phyloP scores from a whole-genome alignment of 2,888 invertebrate genomes.

The Blastobasis adustella region DNA sequence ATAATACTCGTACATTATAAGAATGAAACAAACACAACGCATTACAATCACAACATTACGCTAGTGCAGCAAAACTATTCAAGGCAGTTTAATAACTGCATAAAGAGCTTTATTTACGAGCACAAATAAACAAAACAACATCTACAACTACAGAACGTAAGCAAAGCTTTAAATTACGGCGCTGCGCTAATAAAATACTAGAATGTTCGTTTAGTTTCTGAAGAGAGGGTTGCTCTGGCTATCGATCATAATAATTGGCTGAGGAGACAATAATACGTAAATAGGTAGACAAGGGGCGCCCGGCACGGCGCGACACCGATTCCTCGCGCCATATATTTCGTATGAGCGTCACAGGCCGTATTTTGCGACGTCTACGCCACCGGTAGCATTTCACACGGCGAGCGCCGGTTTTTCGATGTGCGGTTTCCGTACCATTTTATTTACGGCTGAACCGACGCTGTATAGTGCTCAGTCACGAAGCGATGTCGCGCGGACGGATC shows the following conservation, averaged over 20 bases:
- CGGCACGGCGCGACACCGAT: conserved; percentile 43
- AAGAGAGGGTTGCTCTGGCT: not conserved
- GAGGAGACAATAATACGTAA: conserved; percentile 2
- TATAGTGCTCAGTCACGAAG: conserved; percentile 50
- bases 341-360: conserved; percentile 52
- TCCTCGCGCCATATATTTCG: conserved; percentile 36
- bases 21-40: not conserved
- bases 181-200: too few species aligned
- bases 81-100: not conserved
- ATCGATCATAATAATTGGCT: conserved; percentile 9
- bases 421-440: conserved; percentile 62
- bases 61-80: not conserved
- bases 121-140: too few species aligned
- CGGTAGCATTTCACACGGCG: conserved; percentile 65
- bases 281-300: conserved; percentile 11
- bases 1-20: conserved; percentile 3
- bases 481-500: conserved; percentile 9
- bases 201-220: too few species aligned
- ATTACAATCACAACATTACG: not conserved
- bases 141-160: too few species aligned
- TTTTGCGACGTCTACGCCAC: conserved; percentile 53
- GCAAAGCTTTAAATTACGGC: too few species aligned
- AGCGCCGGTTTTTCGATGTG: conserved; percentile 60
- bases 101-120: not conserved
- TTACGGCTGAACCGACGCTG: conserved; percentile 47